phyloP scores from a whole-genome alignment of 2,797 vertebrate species.

The Naso thynnoides region DNA sequence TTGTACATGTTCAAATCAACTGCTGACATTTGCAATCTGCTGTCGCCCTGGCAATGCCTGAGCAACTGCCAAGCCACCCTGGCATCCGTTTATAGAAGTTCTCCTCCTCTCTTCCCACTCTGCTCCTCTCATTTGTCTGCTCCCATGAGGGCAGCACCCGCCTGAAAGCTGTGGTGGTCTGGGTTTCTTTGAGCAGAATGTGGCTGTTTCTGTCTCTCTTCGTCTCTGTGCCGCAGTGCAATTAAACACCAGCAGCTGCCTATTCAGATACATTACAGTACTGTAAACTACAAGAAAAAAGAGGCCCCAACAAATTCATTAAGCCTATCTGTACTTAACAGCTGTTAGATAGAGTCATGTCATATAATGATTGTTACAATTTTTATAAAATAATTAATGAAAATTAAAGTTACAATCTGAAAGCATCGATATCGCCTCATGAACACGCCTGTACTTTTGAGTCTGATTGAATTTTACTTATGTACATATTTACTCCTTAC shows the following conservation, averaged over 20 bases:
- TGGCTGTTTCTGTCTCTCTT: constrained; percentile 60
- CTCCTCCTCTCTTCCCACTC: constrained; percentile 39
- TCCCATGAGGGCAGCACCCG: constrained; percentile 35
- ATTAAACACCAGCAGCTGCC: constrained; percentile 57
- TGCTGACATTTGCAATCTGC: constrained; percentile 47
- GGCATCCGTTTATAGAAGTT: constrained; percentile 64
- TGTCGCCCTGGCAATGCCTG: constrained; percentile 50
- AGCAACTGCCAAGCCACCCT: constrained; percentile 58
- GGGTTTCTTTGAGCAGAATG: constrained; percentile 48
- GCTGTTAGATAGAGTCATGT: background rate
- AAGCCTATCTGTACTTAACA: background rate
- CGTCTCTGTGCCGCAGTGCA: constrained; percentile 35
- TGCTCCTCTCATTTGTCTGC: constrained; percentile 59
- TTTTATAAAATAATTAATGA: background rate
- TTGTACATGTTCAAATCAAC: constrained; percentile 1
- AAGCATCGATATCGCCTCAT: too few species aligned
- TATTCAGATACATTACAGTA: constrained; percentile 32
- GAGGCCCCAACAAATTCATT: background rate
- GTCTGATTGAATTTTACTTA: too few species aligned
- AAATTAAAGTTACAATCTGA: background rate
- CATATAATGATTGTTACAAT: background rate
- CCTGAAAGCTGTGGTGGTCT: constrained; percentile 40
- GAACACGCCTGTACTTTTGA: too few species aligned
- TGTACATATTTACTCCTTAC: too few species aligned
- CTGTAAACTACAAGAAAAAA: constrained; percentile 2